A percentile compares a stretch with the other conserved stretches of the same genome.
These are phyloP conservation scores for Lampris megalopsis DNA, from an alignment of 2,113 vertebrate species.

Conservation along the genomic window DNA sequence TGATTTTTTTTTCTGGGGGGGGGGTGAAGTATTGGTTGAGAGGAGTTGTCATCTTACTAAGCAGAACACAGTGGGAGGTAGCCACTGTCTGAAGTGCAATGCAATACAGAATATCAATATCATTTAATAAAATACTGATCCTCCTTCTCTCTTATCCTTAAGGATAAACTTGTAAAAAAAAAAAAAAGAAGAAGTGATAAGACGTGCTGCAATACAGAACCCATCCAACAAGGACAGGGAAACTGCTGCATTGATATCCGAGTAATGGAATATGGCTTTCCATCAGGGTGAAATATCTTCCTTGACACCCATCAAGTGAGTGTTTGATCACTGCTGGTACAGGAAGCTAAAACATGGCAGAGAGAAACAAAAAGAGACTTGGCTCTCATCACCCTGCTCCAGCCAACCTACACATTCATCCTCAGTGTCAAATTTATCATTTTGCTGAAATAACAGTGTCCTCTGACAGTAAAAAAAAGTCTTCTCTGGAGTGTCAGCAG, in stretches of 20 bases:
- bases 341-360: background rate
- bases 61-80: too few relatives aligned
- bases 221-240: slow-evolving; percentile 1
- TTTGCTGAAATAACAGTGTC: background rate
- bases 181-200: background rate
- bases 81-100: too few relatives aligned
- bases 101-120: background rate
- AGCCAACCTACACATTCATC: background rate
- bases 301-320: slow-evolving; percentile 9
- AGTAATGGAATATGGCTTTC: slow-evolving; percentile 22
- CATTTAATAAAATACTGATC: background rate
- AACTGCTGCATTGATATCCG: slow-evolving; percentile 4
- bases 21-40: background rate
- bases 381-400: background rate
- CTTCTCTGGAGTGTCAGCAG: background rate
- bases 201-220: background rate
- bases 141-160: background rate
- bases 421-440: background rate
- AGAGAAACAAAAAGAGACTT: background rate
- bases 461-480: background rate
- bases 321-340: slow-evolving; percentile 31
- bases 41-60: background rate
- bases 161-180: background rate
- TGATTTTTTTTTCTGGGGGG: background rate
- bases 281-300: background rate